Percentiles rank a stretch among this genome's conserved stretches.
Conservation (phyloP, 1,140 invertebrate genomes). For the Leptestheria dahalacensis region DNA sequence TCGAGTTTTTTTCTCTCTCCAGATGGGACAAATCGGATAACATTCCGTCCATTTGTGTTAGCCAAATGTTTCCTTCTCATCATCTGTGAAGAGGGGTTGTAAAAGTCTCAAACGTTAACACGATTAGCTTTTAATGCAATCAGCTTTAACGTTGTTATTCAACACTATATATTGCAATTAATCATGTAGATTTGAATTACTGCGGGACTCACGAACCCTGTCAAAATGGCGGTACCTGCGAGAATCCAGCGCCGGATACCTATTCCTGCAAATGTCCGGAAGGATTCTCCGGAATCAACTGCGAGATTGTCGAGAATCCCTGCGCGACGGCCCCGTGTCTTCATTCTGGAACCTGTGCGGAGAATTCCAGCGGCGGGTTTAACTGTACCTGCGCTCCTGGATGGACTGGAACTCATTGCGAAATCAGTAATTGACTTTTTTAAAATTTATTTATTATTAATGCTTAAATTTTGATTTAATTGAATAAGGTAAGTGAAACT, state of each 20-base stretch:
- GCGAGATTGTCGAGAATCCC: constrained; percentile 39
- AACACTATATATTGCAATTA: too few relatives aligned
- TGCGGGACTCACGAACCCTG: constrained; percentile 29
- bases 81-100: not conserved
- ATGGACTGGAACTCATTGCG: constrained; percentile 36
- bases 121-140: too few relatives aligned
- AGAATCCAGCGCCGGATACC: constrained; percentile 28
- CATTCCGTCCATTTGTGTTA: not conserved
- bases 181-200: constrained; percentile 25
- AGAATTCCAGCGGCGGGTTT: constrained; percentile 26
- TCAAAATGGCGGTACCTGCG: constrained; percentile 32
- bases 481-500: not conserved
- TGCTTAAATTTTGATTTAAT: not conserved
- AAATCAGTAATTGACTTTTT: constrained; percentile 30
- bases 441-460: not conserved
- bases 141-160: not conserved
- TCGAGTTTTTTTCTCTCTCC: not conserved
- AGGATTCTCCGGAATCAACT: constrained; percentile 31
- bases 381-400: constrained; percentile 33
- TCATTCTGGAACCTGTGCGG: constrained; percentile 39
- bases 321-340: constrained; percentile 32
- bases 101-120: too few relatives aligned
- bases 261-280: constrained; percentile 30
- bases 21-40: not conserved
- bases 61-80: not conserved